Evolutionary conservation across 2,888 invertebrate genomes (phyloP), one percentile per base, ranked within the genome.

Genomic region (Cantharis nigra): DNA sequence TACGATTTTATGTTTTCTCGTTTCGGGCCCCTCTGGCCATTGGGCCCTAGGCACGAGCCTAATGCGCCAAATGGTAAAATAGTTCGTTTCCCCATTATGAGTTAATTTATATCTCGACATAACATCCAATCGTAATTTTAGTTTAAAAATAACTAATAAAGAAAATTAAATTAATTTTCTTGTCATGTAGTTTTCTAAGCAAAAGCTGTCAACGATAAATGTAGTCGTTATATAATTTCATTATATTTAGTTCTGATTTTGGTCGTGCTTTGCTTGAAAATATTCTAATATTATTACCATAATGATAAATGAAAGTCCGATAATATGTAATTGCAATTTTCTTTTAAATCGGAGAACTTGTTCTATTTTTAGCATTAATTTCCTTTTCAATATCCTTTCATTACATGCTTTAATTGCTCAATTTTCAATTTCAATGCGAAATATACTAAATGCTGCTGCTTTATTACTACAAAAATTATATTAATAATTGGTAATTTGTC

Each of bases 281-380:
- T n/a, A n/a, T 49, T 49, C 7, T n/a, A 13, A 33, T 33, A 33
- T n/a, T 49, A n/a, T 30, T 30, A 30, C 3, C 10, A 11, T 49
- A n/a, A 49, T 49, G 49, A 49, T 49, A n/a, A 71, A 71, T 71
- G 23, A 71, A 63, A 16, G 63, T 23, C 14, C 63, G 11, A 71
- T 26, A 26, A 26, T 9, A 26, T 63, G 23, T 63, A 20, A 70
- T 62, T 71, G 63, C 71, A 62, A 71, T 63, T 71, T 63, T 63
- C 18, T 10, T 64, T 71, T 30, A 63, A 28, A 71, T 64, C 28
- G 28, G 2, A 9, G 18, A 62, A 71, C 71, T 64, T 64, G 18
- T 71, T 71, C 71, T 64, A 71, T 64, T 64, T 71, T 71, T 63
- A 63, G 71, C 28, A 63, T 64, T 64, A 71, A 71, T 71, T 71